Evolutionary conservation across 2,888 invertebrate species (phyloP).

Genomic region (Ischnus inquisitorius): DNA sequence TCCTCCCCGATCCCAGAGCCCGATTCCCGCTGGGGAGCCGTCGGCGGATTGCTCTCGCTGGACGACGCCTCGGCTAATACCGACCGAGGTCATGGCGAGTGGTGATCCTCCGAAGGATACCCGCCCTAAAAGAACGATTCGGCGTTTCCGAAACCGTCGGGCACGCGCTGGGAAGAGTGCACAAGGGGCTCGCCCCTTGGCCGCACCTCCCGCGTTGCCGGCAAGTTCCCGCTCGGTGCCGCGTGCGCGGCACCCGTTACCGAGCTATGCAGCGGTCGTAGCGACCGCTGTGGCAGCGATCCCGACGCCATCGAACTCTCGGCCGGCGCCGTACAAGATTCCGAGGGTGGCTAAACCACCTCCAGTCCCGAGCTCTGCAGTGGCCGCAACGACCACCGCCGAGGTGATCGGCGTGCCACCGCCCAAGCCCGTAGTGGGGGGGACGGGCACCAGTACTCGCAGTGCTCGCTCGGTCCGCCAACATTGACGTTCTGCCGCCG

Average conservation of each 20-base stretch:
- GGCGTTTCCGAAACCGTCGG: neutral
- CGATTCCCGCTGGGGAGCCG: neutral
- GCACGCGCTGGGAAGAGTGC: neutral
- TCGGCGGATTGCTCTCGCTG: neutral
- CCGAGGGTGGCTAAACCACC: no score
- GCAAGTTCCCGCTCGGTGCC: no score
- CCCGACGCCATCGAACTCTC: neutral
- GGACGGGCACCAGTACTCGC: neutral
- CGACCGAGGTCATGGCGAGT: neutral
- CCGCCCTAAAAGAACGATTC: neutral
- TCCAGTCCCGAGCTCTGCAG: neutral
- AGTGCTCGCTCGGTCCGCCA: neutral
- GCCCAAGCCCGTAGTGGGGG: neutral
- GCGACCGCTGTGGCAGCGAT: neutral
- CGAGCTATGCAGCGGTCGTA: no score
- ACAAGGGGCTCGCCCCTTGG: neutral
- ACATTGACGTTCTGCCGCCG: conserved; percentile 6
- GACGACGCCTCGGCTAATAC: neutral
- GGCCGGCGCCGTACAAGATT: no score
- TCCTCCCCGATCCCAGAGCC: neutral
- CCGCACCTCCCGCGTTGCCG: no score
- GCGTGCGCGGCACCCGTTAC: no score
- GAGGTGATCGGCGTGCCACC: no score
- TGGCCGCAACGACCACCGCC: neutral
- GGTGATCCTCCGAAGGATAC: no score